These are phyloP conservation scores for Panorpa germanica DNA, from an alignment of 2,888 invertebrate species.

Conservation along the genomic window DNA sequence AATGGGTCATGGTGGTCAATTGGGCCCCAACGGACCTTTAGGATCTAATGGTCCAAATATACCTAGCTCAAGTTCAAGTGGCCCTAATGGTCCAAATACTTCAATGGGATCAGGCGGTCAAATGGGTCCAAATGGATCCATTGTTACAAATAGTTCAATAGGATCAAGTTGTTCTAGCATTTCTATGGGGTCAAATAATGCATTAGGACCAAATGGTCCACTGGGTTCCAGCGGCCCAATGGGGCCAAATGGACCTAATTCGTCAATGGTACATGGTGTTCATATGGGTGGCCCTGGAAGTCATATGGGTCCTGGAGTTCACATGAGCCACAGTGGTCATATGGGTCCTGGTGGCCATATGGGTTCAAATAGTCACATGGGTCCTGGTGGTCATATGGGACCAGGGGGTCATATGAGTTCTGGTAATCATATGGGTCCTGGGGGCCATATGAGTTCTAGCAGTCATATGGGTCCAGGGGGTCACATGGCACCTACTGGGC, in stretches of 20 bases:
- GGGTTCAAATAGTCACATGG: constrained; percentile 11
- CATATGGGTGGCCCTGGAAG: constrained; percentile 19
- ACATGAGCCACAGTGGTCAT: constrained; percentile 17
- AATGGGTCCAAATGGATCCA: constrained; percentile 15
- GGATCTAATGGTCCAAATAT: constrained; percentile 16
- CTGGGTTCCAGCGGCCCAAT: constrained; percentile 36
- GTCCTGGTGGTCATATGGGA: constrained; percentile 12
- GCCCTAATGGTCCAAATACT: constrained; percentile 14
- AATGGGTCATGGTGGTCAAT: constrained; percentile 31
- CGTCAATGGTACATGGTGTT: constrained; percentile 26
- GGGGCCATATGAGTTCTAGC: constrained; percentile 13
- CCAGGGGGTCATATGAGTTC: constrained; percentile 13
- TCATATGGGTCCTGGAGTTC: constrained; percentile 17
- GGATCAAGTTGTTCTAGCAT: not conserved
- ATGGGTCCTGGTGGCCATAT: constrained; percentile 14
- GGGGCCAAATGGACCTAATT: constrained; percentile 26
- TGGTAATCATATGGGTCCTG: constrained; percentile 11
- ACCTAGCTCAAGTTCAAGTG: not conserved
- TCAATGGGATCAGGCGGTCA: constrained; percentile 17
- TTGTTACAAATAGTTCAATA: constrained; percentile 19
- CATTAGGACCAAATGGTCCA: constrained; percentile 23
- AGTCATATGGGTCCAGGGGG: constrained; percentile 10
- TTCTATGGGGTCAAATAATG: constrained; percentile 12
- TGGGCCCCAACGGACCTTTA: constrained; percentile 34
- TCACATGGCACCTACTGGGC: constrained; percentile 12